phyloP scores from a whole-genome alignment of 2,888 invertebrate genomes.

The Oxytorus armatus region DNA sequence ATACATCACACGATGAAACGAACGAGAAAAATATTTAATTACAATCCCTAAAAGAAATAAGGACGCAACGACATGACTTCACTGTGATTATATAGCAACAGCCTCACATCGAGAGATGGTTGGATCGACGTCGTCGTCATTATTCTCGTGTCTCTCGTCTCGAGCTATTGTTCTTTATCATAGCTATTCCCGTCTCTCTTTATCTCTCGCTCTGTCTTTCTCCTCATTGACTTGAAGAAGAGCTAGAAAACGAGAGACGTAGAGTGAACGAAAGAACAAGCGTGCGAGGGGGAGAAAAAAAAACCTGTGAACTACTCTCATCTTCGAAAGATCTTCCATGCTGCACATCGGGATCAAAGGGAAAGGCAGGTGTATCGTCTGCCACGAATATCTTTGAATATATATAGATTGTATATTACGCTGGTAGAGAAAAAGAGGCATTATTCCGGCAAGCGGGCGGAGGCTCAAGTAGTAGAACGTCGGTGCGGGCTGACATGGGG shows the following conservation, averaged over 20 bases:
- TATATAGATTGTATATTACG: slow-evolving; percentile 38
- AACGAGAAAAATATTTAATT: neutral
- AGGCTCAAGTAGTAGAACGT: slow-evolving; percentile 64
- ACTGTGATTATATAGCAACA: neutral
- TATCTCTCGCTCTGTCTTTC: too few relatives aligned
- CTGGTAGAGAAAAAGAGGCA: slow-evolving; percentile 53
- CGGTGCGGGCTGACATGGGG: slow-evolving; percentile 52
- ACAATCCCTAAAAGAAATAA: neutral
- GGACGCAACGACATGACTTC: neutral
- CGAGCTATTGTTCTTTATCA: slow-evolving; percentile 54
- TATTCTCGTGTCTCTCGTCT: slow-evolving; percentile 27
- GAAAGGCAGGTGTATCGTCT: slow-evolving; percentile 54
- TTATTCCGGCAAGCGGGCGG: slow-evolving; percentile 56
- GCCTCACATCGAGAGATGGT: slow-evolving; percentile 18
- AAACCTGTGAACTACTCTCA: slow-evolving; percentile 26
- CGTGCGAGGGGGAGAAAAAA: slow-evolving; percentile 30
- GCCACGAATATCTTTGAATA: neutral
- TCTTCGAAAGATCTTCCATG: slow-evolving; percentile 30
- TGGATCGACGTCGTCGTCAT: slow-evolving; percentile 37
- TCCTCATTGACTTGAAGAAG: slow-evolving; percentile 49
- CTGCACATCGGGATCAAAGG: slow-evolving; percentile 60
- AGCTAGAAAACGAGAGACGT: slow-evolving; percentile 21
- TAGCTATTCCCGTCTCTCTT: slow-evolving; percentile 35
- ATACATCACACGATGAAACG: neutral
- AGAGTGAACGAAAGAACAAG: slow-evolving; percentile 22